Percentiles rank a stretch among this genome's conserved stretches.
Conservation (phyloP, 2,113 vertebrate genomes). For the Barbus barbus region DNA sequence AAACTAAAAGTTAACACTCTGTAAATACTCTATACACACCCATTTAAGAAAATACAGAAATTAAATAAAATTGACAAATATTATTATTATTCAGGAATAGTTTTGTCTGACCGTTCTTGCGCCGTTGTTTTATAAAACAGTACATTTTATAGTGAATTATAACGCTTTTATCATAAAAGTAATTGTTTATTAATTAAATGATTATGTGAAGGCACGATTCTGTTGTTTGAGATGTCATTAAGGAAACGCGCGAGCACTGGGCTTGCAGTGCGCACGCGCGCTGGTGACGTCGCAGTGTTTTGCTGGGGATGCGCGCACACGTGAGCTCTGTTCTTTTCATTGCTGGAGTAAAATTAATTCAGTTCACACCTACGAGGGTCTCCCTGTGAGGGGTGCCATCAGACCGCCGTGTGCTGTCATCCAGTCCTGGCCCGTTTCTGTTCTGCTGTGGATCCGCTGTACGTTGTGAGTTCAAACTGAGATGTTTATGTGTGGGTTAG, state of each 20-base stretch:
- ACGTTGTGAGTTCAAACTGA: background rate
- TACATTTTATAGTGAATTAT: background rate
- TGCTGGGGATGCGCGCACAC: constrained; percentile 29
- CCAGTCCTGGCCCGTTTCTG: background rate
- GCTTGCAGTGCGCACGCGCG: background rate
- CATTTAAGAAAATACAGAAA: no score
- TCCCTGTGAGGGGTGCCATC: background rate
- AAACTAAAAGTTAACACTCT: no score
- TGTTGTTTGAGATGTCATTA: no score
- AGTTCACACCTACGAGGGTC: background rate
- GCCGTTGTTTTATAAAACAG: background rate
- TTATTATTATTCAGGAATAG: background rate
- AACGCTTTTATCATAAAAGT: background rate
- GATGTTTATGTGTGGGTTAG: constrained; percentile 26
- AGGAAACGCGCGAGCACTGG: background rate
- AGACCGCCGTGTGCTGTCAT: background rate
- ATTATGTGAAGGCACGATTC: no score
- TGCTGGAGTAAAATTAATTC: constrained; percentile 25
- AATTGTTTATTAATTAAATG: background rate
- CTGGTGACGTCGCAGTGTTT: constrained; percentile 31
- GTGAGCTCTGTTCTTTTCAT: constrained; percentile 8
- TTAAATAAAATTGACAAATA: no score
- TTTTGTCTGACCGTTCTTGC: background rate
- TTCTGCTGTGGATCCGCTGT: background rate
- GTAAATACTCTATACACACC: no score